These are phyloP conservation scores for Ectropis grisescens DNA, from an alignment of 1,140 invertebrate species.

Conservation along the genomic window DNA sequence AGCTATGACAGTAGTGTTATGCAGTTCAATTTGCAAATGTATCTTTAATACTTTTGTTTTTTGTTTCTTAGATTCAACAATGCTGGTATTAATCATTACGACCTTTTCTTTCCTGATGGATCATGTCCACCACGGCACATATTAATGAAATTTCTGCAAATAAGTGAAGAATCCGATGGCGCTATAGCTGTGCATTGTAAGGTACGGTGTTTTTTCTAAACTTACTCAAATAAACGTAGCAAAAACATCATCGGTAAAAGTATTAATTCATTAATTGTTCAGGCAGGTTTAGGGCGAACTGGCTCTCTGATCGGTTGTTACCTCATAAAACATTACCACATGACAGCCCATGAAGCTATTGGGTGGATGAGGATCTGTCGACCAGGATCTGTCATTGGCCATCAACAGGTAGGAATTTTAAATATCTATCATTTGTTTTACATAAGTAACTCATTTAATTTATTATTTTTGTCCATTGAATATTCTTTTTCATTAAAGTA, in stretches of 20 bases:
- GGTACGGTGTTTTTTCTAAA: conserved; percentile 60
- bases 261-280: conserved; percentile 46
- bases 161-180: conserved; percentile 81
- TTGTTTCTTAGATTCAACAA: conserved; percentile 82
- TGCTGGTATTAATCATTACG: conserved; percentile 93
- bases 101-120: conserved; percentile 97
- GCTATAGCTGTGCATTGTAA: conserved; percentile 98
- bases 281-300: conserved; percentile 96
- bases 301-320: conserved; percentile 97
- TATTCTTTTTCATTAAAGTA: no score
- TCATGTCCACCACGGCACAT: conserved; percentile 93
- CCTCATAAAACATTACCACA: conserved; percentile 97
- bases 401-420: conserved; percentile 82
- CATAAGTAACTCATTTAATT: conserved; percentile 2
- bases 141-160: conserved; percentile 89
- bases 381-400: conserved; percentile 97
- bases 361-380: conserved; percentile 97
- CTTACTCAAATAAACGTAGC: no score
- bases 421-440: conserved; percentile 1
- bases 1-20: no score
- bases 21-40: not conserved
- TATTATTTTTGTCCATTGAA: not conserved
- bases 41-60: conserved; percentile 2
- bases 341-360: conserved; percentile 93
- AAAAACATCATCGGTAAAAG: no score